Conservation (phyloP, 2,113 vertebrate genomes). For the Pao palembangensis region DNA sequence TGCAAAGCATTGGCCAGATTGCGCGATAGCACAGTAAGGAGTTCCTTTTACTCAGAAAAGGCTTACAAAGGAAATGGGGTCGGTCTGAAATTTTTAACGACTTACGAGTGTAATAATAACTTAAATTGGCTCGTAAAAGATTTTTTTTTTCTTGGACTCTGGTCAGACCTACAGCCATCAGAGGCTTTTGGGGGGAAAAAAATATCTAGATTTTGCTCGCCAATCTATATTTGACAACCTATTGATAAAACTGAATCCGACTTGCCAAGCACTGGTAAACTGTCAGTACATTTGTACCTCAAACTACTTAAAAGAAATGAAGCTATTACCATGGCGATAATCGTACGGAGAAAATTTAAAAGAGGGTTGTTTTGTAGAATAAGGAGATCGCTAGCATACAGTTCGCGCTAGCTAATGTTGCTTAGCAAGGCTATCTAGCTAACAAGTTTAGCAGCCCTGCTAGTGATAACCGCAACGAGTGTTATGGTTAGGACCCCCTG, state of each 20-base stretch:
- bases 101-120: neutral
- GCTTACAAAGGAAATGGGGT: constrained; percentile 53
- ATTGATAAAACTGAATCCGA: neutral
- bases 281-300: neutral
- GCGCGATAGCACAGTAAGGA: constrained; percentile 37
- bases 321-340: constrained; percentile 21
- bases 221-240: constrained; percentile 5
- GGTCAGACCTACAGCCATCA: neutral
- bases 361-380: constrained; percentile 11
- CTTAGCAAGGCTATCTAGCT: constrained; percentile 5
- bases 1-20: constrained; percentile 37
- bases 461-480: neutral
- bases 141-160: neutral
- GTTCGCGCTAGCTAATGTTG: constrained; percentile 15
- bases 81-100: constrained; percentile 16
- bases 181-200: neutral
- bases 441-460: neutral
- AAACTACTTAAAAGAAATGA: constrained; percentile 5
- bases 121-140: neutral
- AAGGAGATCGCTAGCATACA: constrained; percentile 16
- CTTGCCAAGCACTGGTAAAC: neutral
- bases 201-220: constrained; percentile 5
- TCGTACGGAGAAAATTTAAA: neutral
- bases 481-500: too few species aligned
- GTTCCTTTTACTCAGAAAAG: constrained; percentile 18